Conservation (phyloP, 2,113 vertebrate genomes). For the Nothobranchius furzeri region DNA sequence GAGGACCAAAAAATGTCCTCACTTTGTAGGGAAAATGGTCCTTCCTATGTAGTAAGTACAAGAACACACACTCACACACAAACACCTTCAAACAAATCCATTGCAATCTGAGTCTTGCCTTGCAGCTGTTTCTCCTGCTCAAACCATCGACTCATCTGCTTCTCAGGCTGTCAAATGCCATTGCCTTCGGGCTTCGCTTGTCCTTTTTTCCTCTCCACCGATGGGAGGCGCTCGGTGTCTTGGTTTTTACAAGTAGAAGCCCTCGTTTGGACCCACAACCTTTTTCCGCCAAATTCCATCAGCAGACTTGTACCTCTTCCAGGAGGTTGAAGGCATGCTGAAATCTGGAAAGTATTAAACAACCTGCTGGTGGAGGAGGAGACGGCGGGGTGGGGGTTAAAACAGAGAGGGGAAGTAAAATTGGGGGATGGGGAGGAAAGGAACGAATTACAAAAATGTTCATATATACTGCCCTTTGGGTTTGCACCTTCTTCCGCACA, state of each 20-base stretch:
- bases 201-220: conserved; percentile 44
- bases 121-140: conserved; percentile 64
- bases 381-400: conserved; percentile 26
- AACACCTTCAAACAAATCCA: neutral
- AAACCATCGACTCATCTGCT: conserved; percentile 44
- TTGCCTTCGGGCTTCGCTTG: conserved; percentile 43
- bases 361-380: conserved; percentile 76
- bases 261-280: conserved; percentile 54
- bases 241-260: conserved; percentile 35
- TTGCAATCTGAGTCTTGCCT: conserved; percentile 54
- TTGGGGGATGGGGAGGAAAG: conserved; percentile 60
- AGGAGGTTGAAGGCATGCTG: conserved; percentile 69
- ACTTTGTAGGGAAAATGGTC: too few relatives aligned
- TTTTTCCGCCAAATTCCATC: conserved; percentile 78
- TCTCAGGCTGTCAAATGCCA: conserved; percentile 51
- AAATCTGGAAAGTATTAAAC: conserved; percentile 85
- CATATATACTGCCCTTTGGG: conserved; percentile 57
- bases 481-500: conserved; percentile 46
- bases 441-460: conserved; percentile 72
- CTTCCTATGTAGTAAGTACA: too few relatives aligned
- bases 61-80: too few relatives aligned
- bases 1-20: too few relatives aligned
- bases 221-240: conserved; percentile 68
- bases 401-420: conserved; percentile 33
- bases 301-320: conserved; percentile 71